Percentiles rank a stretch among this genome's conserved stretches.
Evolutionary conservation across 2,797 vertebrate genomes (phyloP).

Genomic region (Enteromius radiatus): DNA sequence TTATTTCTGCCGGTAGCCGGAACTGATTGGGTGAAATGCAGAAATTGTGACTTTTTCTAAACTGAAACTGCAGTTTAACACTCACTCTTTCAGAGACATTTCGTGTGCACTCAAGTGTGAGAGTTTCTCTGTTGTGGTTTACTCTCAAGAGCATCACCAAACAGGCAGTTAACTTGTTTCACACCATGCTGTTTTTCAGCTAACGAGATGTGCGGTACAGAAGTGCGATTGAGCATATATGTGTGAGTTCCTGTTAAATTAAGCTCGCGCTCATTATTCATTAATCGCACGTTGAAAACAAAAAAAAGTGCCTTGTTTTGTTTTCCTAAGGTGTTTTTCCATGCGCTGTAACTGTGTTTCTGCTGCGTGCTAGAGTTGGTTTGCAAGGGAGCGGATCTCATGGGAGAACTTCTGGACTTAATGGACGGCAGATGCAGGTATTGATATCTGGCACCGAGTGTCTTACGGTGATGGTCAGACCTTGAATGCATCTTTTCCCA

Average conservation of each 20-base stretch:
- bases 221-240: not conserved
- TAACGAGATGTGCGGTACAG: not conserved
- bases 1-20: not conserved
- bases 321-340: not conserved
- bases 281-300: not conserved
- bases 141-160: not conserved
- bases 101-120: not conserved
- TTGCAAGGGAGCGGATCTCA: not conserved
- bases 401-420: not conserved
- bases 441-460: not conserved
- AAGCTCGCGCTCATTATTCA: slow-evolving; percentile 21
- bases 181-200: not conserved
- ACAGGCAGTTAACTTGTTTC: not conserved
- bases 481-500: not conserved
- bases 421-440: not conserved
- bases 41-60: not conserved
- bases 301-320: not conserved
- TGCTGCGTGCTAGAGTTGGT: not conserved
- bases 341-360: not conserved
- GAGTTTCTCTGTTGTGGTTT: slow-evolving; percentile 1
- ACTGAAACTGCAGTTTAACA: slow-evolving; percentile 3
- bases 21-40: not conserved
- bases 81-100: not conserved
- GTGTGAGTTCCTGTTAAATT: slow-evolving; percentile 22
- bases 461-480: not conserved